phyloP scores from a whole-genome alignment of 37 sponge, comb jelly and placozoan genomes.

The Oscarella lobularis region DNA sequence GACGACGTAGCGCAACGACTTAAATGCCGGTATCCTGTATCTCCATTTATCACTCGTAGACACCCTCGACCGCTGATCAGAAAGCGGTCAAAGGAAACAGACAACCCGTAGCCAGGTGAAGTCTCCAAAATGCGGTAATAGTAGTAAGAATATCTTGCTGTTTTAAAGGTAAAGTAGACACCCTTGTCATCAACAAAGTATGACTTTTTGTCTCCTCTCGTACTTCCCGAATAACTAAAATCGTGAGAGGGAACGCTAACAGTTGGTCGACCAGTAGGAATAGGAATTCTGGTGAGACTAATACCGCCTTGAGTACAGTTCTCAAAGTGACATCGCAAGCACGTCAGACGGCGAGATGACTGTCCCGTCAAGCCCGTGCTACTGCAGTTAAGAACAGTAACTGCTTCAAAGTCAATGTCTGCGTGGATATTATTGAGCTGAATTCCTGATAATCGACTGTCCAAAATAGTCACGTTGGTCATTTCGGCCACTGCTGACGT shows the following conservation, averaged over 20 bases:
- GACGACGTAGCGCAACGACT: too few relatives aligned
- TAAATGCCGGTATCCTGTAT: too few relatives aligned
- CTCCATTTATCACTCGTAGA: too few relatives aligned
- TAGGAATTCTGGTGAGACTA: background rate
- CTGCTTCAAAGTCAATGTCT: background rate
- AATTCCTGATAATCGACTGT: background rate
- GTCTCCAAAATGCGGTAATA: too few relatives aligned
- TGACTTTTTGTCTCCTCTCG: background rate
- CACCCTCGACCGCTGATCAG: too few relatives aligned
- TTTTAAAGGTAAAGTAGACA: background rate
- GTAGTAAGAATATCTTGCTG: too few relatives aligned
- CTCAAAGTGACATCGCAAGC: background rate
- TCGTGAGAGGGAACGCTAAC: background rate
- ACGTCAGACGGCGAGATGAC: background rate
- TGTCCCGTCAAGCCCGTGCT: background rate
- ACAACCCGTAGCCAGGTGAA: too few relatives aligned
- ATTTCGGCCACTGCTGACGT: background rate
- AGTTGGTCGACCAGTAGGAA: background rate
- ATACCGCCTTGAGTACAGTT: background rate
- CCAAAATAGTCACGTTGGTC: background rate
- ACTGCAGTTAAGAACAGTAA: background rate
- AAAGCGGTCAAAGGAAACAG: too few relatives aligned
- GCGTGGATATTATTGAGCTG: background rate
- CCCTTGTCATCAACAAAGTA: background rate
- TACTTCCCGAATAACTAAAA: too few relatives aligned